phyloP scores from a whole-genome alignment of 2,888 invertebrate genomes.

The Lasioglossum leucozonium region DNA sequence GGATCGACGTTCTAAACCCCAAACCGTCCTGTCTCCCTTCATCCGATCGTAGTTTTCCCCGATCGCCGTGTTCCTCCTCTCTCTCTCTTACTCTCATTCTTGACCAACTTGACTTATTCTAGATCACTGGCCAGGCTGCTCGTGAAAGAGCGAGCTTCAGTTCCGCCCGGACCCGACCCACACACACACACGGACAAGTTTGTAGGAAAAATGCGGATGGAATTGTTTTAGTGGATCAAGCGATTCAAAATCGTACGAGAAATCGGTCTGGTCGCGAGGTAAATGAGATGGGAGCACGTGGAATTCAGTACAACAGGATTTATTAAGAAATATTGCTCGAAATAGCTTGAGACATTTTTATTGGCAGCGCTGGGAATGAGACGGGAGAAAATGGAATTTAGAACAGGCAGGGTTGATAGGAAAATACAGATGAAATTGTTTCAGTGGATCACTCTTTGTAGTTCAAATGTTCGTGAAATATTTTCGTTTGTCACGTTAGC shows the following conservation, averaged over 20 bases:
- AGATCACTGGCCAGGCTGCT: conserved; percentile 52
- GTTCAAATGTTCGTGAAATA: background rate
- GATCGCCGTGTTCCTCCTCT: background rate
- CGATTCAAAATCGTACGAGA: background rate
- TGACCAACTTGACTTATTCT: conserved; percentile 53
- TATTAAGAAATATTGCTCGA: background rate
- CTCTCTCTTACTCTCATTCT: background rate
- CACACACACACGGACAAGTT: background rate
- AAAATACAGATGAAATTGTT: background rate
- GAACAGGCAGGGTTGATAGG: background rate
- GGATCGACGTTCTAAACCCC: conserved; percentile 3
- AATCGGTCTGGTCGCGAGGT: background rate
- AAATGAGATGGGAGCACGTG: background rate
- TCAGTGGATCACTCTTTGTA: background rate
- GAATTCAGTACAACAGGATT: background rate
- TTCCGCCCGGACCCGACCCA: background rate
- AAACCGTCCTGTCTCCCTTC: background rate
- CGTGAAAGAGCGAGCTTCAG: background rate
- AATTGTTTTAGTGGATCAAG: conserved; percentile 7
- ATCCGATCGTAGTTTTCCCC: background rate
- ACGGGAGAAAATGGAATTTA: background rate
- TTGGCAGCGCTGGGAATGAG: too few relatives aligned
- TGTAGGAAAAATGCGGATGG: background rate
- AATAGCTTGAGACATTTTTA: background rate
- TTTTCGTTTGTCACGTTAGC: background rate